Conservation (phyloP, 2,113 vertebrate genomes). For the Columba livia region DNA sequence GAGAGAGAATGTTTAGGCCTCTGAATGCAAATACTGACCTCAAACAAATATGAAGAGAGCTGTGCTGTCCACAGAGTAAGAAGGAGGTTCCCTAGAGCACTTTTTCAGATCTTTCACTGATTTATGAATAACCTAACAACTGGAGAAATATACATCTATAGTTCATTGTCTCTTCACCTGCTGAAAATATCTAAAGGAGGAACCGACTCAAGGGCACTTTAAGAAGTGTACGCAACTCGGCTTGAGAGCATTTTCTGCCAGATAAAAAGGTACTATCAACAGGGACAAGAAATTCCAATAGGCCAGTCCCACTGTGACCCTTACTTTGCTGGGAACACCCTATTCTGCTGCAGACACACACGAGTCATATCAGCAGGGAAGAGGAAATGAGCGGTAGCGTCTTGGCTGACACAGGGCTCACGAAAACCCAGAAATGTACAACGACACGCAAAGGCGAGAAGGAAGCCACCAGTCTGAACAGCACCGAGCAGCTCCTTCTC, state of each 20-base stretch:
- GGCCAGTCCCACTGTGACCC: not conserved
- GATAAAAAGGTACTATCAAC: not conserved
- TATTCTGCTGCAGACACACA: not conserved
- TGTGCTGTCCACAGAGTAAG: not conserved
- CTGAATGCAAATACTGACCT: not conserved
- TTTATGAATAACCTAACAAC: not conserved
- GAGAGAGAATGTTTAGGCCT: not conserved
- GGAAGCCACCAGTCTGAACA: not conserved
- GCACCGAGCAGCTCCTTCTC: not conserved
- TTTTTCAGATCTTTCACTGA: not conserved
- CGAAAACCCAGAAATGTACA: not conserved
- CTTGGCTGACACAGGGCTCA: not conserved
- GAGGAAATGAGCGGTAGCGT: not conserved
- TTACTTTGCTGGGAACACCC: not conserved
- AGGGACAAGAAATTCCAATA: not conserved
- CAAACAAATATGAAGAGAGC: not conserved
- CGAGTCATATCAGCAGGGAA: not conserved
- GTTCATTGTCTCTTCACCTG: not conserved
- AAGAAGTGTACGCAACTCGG: rapidly evolving
- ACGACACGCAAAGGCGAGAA: not conserved
- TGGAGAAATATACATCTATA: not conserved
- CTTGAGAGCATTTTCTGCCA: not conserved
- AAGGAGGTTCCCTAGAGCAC: not conserved
- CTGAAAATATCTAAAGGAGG: not conserved
- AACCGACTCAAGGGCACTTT: not conserved